Evolutionary conservation across 2,113 vertebrate species (phyloP).

Genomic region (Hemibagrus wyckioides): DNA sequence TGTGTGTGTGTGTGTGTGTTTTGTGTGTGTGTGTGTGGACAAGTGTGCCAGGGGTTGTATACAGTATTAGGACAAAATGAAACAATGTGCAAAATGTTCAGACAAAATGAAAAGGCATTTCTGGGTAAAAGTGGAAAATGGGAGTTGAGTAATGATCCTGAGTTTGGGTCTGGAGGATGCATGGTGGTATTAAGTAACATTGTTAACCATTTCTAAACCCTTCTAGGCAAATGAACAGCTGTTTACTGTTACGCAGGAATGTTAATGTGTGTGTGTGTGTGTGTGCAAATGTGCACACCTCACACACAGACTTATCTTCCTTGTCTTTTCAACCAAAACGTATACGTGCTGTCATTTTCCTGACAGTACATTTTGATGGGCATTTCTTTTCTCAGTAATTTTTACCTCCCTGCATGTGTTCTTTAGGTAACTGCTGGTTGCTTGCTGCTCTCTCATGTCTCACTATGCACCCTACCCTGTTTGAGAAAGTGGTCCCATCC

Average conservation of each 20-base stretch:
- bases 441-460: constrained; percentile 77
- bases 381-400: not conserved
- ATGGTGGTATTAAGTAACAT: not conserved
- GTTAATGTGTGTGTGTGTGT: constrained; percentile 17
- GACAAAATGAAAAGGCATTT: not conserved
- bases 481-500: constrained; percentile 74
- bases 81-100: not conserved
- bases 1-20: not conserved
- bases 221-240: constrained; percentile 58
- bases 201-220: constrained; percentile 1
- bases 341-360: not conserved
- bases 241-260: constrained; percentile 62
- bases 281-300: not conserved
- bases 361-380: not conserved
- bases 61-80: not conserved
- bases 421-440: constrained; percentile 78
- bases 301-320: not conserved
- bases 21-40: not conserved
- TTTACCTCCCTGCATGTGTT: not conserved
- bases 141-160: not conserved
- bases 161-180: not conserved
- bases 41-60: not conserved
- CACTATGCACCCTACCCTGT: constrained; percentile 72
- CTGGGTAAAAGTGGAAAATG: not conserved
- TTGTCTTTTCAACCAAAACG: not conserved